These are phyloP conservation scores for Oreocharis arfaki DNA, from an alignment of 2,113 vertebrate genomes.

Conservation along the genomic window DNA sequence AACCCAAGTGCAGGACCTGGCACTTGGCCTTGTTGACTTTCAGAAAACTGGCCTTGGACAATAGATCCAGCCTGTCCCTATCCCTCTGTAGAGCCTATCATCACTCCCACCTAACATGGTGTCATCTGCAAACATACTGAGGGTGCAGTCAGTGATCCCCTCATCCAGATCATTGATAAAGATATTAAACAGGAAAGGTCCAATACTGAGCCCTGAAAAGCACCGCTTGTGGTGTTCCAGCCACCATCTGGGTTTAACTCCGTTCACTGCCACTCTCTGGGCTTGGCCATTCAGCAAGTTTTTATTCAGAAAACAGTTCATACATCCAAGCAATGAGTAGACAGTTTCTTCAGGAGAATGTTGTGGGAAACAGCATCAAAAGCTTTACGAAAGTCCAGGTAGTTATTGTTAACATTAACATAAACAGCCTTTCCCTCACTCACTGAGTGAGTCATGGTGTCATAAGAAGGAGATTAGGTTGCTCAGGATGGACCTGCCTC, in stretches of 20 bases:
- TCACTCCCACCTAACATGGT: neutral
- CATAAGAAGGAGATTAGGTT: neutral
- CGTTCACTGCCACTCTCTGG: neutral
- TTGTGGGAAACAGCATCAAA: neutral
- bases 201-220: neutral
- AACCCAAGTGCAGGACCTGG: neutral
- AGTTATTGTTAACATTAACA: neutral
- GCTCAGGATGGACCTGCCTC: neutral
- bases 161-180: neutral
- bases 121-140: neutral
- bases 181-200: neutral
- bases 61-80: neutral
- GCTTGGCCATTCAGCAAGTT: neutral
- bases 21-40: neutral
- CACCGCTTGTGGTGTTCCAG: neutral
- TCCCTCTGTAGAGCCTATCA: neutral
- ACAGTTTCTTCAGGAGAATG: neutral
- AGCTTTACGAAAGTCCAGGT: neutral
- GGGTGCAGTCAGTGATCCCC: neutral
- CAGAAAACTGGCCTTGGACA: neutral
- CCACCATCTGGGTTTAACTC: neutral
- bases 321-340: neutral
- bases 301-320: neutral
- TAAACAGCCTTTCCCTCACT: neutral
- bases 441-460: neutral